Conservation (phyloP, 2,797 vertebrate species). For the Eulemur mongoz region DNA sequence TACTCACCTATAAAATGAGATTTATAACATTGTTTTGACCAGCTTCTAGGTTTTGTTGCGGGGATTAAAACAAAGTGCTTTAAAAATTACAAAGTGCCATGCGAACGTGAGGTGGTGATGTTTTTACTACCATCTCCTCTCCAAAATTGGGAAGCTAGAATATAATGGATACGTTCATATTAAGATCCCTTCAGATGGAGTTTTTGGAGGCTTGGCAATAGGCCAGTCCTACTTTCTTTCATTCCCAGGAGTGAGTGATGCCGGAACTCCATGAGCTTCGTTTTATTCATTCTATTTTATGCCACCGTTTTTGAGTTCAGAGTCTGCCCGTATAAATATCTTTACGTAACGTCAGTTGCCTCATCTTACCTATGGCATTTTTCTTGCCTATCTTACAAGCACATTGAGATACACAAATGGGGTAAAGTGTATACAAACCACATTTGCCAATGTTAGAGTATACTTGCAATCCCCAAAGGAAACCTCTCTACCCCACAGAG, state of each 20-base stretch:
- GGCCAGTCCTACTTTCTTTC: neutral
- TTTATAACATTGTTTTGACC: neutral
- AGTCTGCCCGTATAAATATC: neutral
- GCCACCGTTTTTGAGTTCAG: neutral
- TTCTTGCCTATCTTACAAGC: neutral
- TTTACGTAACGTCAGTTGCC: neutral
- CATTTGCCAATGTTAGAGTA: neutral
- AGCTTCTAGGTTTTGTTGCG: neutral
- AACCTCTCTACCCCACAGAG: neutral
- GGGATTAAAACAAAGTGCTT: neutral
- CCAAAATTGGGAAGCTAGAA: neutral
- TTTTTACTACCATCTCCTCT: neutral
- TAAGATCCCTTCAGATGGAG: neutral
- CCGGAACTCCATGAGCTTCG: neutral
- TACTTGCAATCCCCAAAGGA: neutral
- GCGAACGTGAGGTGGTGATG: neutral
- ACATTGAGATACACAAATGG: neutral
- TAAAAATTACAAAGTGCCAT: neutral
- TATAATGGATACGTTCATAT: neutral
- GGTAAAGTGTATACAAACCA: neutral
- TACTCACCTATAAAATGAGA: neutral
- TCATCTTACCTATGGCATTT: neutral
- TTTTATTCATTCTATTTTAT: neutral
- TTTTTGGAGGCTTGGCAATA: neutral
- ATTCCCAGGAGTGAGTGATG: neutral